A percentile compares a stretch with the other conserved stretches of the same genome.
phyloP scores from a whole-genome alignment of 2,888 invertebrate species.

The Dione juno region DNA sequence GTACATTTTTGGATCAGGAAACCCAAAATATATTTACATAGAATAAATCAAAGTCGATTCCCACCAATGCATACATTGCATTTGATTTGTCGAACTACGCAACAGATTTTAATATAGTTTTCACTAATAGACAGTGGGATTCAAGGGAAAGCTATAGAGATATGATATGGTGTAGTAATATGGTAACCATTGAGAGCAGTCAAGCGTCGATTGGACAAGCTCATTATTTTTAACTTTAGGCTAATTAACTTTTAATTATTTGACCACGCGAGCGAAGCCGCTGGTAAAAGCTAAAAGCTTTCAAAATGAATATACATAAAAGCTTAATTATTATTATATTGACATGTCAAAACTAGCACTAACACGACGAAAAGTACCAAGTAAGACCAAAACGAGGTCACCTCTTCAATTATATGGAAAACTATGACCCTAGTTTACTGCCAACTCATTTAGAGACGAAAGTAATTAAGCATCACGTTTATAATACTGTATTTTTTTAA shows the following conservation, averaged over 20 bases:
- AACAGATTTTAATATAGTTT: background rate
- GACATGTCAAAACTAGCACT: background rate
- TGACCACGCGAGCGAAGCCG: no score
- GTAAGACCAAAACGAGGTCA: slow-evolving; percentile 8
- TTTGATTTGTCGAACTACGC: background rate
- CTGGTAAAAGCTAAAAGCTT: background rate
- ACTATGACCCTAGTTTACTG: slow-evolving; percentile 12
- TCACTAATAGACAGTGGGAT: background rate
- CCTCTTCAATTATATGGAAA: slow-evolving; percentile 9
- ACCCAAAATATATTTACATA: background rate
- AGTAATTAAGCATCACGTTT: slow-evolving; percentile 5
- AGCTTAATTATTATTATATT: background rate
- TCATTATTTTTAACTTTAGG: no score
- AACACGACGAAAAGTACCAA: background rate
- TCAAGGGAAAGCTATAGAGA: no score
- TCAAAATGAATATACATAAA: background rate
- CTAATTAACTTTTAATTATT: no score
- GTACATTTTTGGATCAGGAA: background rate
- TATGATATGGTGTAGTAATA: no score
- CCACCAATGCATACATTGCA: background rate
- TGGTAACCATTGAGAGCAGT: no score
- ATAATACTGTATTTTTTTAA: background rate
- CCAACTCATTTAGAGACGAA: slow-evolving; percentile 3
- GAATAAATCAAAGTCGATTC: background rate
- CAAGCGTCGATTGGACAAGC: no score